phyloP scores from a whole-genome alignment of 2,888 invertebrate genomes.

The Electrophaes corylata region DNA sequence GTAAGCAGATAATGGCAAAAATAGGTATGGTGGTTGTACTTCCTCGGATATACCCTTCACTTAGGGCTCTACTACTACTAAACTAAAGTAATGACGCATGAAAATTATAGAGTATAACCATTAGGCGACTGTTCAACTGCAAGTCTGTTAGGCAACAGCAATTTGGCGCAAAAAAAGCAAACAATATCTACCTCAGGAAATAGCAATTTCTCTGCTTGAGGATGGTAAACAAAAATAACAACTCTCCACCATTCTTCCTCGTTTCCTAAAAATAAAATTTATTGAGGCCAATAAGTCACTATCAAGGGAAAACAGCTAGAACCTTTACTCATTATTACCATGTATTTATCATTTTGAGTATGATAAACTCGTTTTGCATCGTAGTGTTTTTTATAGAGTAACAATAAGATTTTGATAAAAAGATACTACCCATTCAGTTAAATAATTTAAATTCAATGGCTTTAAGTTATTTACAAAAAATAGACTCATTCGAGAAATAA shows the following conservation, averaged over 20 bases:
- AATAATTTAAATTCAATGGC: too few relatives aligned
- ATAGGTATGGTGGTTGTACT: too few relatives aligned
- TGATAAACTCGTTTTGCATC: constrained; percentile 15
- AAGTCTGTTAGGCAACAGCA: neutral
- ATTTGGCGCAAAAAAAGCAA: neutral
- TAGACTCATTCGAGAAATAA: too few relatives aligned
- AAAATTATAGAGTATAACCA: too few relatives aligned
- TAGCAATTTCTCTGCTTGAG: constrained; percentile 17
- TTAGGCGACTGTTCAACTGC: neutral
- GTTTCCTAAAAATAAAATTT: constrained; percentile 36
- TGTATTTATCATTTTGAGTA: constrained; percentile 45
- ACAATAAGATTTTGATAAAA: neutral
- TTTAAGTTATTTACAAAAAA: too few relatives aligned
- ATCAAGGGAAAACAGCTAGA: constrained; percentile 35
- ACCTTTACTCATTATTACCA: constrained; percentile 44
- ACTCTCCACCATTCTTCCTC: constrained; percentile 28
- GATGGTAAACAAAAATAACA: constrained; percentile 31
- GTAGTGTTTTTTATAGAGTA: neutral
- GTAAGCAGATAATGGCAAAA: too few relatives aligned
- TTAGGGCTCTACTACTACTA: too few relatives aligned
- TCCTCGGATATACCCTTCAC: too few relatives aligned
- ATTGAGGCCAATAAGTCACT: constrained; percentile 35
- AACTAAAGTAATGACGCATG: too few relatives aligned
- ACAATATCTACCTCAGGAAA: constrained; percentile 4
- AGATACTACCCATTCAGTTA: too few relatives aligned